Evolutionary conservation across 2,888 invertebrate genomes (phyloP).

Genomic region (Apodemia zela): DNA sequence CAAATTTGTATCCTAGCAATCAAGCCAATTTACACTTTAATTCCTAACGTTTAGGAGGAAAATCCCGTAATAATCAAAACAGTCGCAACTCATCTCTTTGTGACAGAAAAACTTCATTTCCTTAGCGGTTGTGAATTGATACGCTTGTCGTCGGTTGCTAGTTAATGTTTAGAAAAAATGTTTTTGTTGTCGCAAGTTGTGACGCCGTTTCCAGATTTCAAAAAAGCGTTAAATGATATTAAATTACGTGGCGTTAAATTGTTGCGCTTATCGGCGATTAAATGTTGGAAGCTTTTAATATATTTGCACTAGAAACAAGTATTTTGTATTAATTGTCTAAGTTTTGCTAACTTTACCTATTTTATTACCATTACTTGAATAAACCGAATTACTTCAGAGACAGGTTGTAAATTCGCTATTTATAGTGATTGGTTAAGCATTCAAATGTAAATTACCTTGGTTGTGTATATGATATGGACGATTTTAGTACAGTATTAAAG

Average conservation of each 20-base stretch:
- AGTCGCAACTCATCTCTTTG: constrained; percentile 57
- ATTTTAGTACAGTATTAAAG: too few relatives aligned
- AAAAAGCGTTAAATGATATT: constrained; percentile 12
- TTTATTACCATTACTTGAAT: too few relatives aligned
- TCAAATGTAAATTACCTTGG: too few relatives aligned
- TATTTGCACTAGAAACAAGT: background rate
- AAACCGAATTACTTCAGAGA: too few relatives aligned
- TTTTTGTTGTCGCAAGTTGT: constrained; percentile 11
- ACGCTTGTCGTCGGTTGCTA: constrained; percentile 11
- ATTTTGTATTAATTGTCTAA: background rate
- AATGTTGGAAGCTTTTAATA: background rate
- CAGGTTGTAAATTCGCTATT: too few relatives aligned
- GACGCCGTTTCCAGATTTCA: constrained; percentile 6
- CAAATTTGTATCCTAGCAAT: constrained; percentile 23
- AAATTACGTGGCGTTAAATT: constrained; percentile 9
- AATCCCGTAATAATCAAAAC: constrained; percentile 30
- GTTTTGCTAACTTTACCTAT: background rate
- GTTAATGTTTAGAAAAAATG: constrained; percentile 15
- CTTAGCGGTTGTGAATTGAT: constrained; percentile 28
- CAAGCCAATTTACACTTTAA: constrained; percentile 11
- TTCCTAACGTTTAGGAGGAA: background rate
- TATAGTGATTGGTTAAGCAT: too few relatives aligned
- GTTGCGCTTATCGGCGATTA: background rate
- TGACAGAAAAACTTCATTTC: constrained; percentile 49
- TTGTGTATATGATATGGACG: too few relatives aligned